A percentile compares a stretch with the other conserved stretches of the same genome.
Conservation (phyloP, 2,113 vertebrate species). For the Notothenia rossii region DNA sequence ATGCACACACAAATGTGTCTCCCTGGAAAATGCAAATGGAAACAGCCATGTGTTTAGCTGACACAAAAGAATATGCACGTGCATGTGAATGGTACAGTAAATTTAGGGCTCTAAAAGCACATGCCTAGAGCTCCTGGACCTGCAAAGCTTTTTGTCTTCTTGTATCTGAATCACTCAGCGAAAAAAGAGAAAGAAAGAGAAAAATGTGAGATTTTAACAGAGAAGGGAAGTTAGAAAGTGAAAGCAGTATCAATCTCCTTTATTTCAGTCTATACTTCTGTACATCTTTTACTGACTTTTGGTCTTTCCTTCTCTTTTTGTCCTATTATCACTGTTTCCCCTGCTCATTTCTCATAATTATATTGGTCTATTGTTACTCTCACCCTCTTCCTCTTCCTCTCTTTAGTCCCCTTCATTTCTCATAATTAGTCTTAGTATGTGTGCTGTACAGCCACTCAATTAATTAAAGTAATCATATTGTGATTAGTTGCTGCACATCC, state of each 20-base stretch:
- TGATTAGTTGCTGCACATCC: constrained; percentile 60
- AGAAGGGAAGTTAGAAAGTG: neutral
- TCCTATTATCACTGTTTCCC: constrained; percentile 18
- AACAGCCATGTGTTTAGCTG: neutral
- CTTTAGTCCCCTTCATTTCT: constrained; percentile 5
- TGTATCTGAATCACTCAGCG: constrained; percentile 18
- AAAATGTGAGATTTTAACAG: neutral
- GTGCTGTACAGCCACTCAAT: constrained; percentile 56
- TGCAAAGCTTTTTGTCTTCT: constrained; percentile 29
- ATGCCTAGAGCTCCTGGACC: constrained; percentile 21
- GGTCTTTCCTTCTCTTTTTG: constrained; percentile 6
- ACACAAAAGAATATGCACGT: constrained; percentile 5
- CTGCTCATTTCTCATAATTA: constrained; percentile 13
- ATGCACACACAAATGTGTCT: neutral
- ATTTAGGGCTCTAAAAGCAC: neutral
- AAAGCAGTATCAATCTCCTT: constrained; percentile 8
- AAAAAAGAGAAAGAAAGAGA: constrained; percentile 1
- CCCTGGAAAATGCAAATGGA: constrained; percentile 27
- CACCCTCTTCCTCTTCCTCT: neutral
- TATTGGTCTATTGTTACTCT: neutral
- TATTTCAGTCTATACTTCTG: neutral
- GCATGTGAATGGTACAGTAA: neutral
- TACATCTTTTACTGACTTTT: constrained; percentile 25
- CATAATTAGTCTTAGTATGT: constrained; percentile 66
- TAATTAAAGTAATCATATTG: constrained; percentile 72